phyloP scores from a whole-genome alignment of 2,797 vertebrate species.

The Catostomus latipinnis region DNA sequence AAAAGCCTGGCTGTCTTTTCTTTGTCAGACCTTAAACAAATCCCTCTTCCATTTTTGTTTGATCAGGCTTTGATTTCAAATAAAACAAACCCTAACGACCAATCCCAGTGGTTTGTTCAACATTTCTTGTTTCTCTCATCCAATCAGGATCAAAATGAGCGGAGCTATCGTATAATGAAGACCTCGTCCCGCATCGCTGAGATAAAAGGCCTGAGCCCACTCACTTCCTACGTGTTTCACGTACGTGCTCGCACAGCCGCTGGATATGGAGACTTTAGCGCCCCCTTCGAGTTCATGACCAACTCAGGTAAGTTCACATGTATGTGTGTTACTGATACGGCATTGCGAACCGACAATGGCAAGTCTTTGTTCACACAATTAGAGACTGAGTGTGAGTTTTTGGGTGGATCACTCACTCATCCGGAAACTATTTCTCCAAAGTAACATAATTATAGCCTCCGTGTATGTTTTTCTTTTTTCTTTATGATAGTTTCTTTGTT shows the following conservation, averaged over 20 bases:
- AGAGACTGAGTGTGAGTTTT: slow-evolving; percentile 32
- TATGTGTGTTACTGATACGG: slow-evolving; percentile 1
- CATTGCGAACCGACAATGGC: not conserved
- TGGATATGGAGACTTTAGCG: slow-evolving; percentile 94
- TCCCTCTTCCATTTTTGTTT: slow-evolving; percentile 22
- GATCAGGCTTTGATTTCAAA: slow-evolving; percentile 25
- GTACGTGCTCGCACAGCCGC: slow-evolving; percentile 95
- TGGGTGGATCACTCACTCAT: slow-evolving; percentile 34
- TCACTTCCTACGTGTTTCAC: slow-evolving; percentile 96
- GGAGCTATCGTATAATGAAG: slow-evolving; percentile 96
- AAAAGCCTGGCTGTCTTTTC: slow-evolving; percentile 43
- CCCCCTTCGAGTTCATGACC: slow-evolving; percentile 93
- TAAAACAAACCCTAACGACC: slow-evolving; percentile 31
- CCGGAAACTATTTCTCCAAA: slow-evolving; percentile 39
- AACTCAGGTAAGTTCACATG: slow-evolving; percentile 85
- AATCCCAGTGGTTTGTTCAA: slow-evolving; percentile 22
- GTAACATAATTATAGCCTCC: slow-evolving; percentile 50
- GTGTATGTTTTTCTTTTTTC: slow-evolving; percentile 35
- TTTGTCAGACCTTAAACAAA: slow-evolving; percentile 41
- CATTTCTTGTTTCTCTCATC: slow-evolving; percentile 50
- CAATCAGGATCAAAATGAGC: slow-evolving; percentile 92
- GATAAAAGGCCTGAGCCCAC: slow-evolving; percentile 92
- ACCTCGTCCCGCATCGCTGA: slow-evolving; percentile 88
- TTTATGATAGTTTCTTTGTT: slow-evolving; percentile 47
- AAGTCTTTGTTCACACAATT: slow-evolving; percentile 31